Evolutionary conservation across 2,797 vertebrate species (phyloP), one percentile per base, ranked within the genome.

Genomic region (Saxicola maurus): DNA sequence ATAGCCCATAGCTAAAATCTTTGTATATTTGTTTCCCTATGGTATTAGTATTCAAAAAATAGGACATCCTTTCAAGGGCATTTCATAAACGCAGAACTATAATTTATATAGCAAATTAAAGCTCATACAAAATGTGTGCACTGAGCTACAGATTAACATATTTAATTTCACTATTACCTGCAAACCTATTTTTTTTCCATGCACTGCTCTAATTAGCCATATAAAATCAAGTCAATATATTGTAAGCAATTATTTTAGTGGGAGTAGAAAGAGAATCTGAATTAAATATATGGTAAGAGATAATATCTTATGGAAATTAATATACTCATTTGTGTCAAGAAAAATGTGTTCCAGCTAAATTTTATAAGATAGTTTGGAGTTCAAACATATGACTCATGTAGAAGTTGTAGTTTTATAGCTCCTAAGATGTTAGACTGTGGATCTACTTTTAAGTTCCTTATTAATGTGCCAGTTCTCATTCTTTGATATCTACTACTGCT

Each of bases 121-220:
- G 86, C 95, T 96, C 95, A 96, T 95, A 97, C 93, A 97, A 97
- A 97, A 97, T 96, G 95, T 97, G 96, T 96, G 94, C 96, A 96
- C 93, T 75, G 95, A 97, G 96, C 94, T 97, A 95, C 92, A 96
- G 95, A 98, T 97, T 98, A 98, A 97, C 97, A 97, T 97, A 98
- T 97, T 98, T 97, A 97, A 98, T 97, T 97, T 97, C 96, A 96
- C 91, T 96, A 96, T 98, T 97, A 98, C 97, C 97, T 98, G 96
- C 96, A 97, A 98, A 96, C 95, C 95, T 97, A 95, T 97, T 97
- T 97, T 97, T 97, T 97, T 96, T 87, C 90, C 89, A 91, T 92
- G 94, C 90, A 87, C 91, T 92, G 92, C 92, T 97, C 96, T 97
- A 97, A 97, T 98, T 97, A 98, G 96, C 96, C 95, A 97, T 96